Conservation (phyloP, 37 sponge, comb jelly and placozoan genomes). For the Amphimedon queenslandica region DNA sequence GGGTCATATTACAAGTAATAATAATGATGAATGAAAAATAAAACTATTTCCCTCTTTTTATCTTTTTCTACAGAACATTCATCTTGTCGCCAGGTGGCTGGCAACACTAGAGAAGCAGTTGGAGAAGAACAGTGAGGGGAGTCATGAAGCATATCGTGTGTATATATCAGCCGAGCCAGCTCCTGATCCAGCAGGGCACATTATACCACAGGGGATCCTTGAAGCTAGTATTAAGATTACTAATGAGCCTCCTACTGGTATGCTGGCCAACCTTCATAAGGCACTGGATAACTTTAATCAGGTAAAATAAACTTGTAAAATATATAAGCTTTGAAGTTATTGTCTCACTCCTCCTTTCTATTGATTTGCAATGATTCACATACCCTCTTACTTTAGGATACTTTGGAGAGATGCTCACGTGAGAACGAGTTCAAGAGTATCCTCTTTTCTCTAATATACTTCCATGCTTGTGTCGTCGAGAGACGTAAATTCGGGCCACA, state of each 20-base stretch:
- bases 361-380: neutral
- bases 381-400: conserved; percentile 53
- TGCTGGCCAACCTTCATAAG: conserved; percentile 96
- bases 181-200: conserved; percentile 76
- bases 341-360: neutral
- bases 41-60: neutral
- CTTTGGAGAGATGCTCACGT: conserved; percentile 94
- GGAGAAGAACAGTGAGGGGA: conserved; percentile 81
- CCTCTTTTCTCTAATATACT: conserved; percentile 92
- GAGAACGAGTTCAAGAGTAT: conserved; percentile 98
- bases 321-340: no score
- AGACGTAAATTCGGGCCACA: conserved; percentile 99
- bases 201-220: conserved; percentile 96
- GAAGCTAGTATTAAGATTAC: conserved; percentile 98
- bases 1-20: conserved; percentile 92
- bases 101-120: conserved; percentile 93
- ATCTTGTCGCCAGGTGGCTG: conserved; percentile 94
- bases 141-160: conserved; percentile 85
- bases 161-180: conserved; percentile 99
- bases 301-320: no score
- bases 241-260: conserved; percentile 99
- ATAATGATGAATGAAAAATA: neutral
- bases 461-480: conserved; percentile 97
- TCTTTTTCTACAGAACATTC: conserved; percentile 72
- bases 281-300: conserved; percentile 97